These are phyloP conservation scores for Brachyalestes nurse DNA, from an alignment of 2,797 vertebrate genomes.

Conservation along the genomic window DNA sequence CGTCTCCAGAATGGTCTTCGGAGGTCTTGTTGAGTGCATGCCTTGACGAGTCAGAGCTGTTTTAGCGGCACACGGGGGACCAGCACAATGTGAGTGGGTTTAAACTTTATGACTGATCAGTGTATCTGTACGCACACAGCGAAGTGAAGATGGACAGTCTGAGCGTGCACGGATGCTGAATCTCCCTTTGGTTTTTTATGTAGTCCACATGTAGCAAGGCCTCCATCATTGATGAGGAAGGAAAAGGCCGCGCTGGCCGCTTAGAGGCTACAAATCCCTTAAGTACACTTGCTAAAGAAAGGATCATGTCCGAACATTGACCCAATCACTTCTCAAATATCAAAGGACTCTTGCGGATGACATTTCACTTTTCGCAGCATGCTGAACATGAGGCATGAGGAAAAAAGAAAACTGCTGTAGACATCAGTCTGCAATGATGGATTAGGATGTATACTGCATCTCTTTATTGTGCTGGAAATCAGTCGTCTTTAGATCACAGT, in stretches of 20 bases:
- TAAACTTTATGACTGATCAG: no score
- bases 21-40: no score
- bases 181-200: constrained; percentile 74
- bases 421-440: background rate
- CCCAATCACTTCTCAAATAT: constrained; percentile 70
- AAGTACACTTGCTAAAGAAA: constrained; percentile 67
- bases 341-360: constrained; percentile 54
- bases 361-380: constrained; percentile 39
- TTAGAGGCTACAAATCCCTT: constrained; percentile 69
- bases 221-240: constrained; percentile 73
- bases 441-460: constrained; percentile 14
- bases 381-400: background rate
- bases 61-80: no score
- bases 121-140: background rate
- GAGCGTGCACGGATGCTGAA: constrained; percentile 63
- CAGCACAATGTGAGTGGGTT: no score
- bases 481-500: constrained; percentile 4
- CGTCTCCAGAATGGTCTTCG: no score
- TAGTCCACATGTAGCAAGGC: constrained; percentile 58
- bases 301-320: constrained; percentile 72
- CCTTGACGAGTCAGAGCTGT: no score
- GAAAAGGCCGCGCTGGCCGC: constrained; percentile 63
- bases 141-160: constrained; percentile 30
- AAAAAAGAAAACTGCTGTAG: constrained; percentile 10
- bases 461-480: constrained; percentile 22